These are phyloP conservation scores for Plotosus lineatus DNA, from an alignment of 2,113 vertebrate species.

Conservation along the genomic window DNA sequence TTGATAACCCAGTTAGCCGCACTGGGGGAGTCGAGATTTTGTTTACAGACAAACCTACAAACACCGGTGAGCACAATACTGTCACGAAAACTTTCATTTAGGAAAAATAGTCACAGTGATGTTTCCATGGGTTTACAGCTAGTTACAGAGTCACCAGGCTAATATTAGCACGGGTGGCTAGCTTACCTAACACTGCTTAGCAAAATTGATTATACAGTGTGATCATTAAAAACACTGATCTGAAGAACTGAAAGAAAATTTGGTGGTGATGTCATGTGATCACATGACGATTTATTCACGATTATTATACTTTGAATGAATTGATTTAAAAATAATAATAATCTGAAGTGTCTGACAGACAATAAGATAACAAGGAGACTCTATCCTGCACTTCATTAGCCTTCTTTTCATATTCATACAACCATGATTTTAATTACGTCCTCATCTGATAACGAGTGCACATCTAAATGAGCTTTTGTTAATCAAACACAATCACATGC, in stretches of 20 bases:
- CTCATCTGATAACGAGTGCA: neutral
- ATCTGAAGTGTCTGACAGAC: neutral
- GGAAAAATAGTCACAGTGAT: no score
- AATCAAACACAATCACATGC: neutral
- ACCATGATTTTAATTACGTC: conserved; percentile 31
- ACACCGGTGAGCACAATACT: no score
- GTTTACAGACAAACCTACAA: no score
- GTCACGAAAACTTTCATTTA: no score
- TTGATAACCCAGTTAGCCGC: no score
- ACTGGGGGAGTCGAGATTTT: no score
- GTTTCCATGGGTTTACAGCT: no score
- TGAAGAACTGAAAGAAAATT: neutral
- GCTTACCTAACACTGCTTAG: neutral
- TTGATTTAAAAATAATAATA: neutral
- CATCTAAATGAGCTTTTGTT: conserved; percentile 28
- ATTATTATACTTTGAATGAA: neutral
- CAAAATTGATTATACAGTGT: neutral
- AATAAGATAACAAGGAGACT: neutral
- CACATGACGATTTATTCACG: neutral
- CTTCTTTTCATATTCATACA: conserved; percentile 5
- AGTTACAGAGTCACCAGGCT: neutral
- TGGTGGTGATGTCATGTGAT: neutral
- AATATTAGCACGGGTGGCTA: neutral
- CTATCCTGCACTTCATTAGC: neutral
- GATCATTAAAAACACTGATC: neutral